Evolutionary conservation across 1,140 invertebrate genomes (phyloP), one percentile per base, ranked within the genome.

Genomic region (Scaptodrosophila lebanonensis): DNA sequence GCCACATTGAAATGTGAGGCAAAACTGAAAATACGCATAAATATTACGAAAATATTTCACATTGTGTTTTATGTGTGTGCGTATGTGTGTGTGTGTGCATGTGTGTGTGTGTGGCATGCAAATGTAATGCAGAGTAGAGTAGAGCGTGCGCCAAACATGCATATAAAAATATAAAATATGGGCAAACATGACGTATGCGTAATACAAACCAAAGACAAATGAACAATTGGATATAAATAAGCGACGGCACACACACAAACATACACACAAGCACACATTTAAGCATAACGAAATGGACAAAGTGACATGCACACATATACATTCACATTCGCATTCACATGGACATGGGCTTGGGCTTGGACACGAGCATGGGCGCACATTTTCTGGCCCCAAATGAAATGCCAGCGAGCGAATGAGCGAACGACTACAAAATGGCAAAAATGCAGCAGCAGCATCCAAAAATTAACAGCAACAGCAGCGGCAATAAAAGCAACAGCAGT

Each of bases 211-310:
- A 82, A 82, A 82, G 75, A 70, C 75, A 82, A 82, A 82, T 82
- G 75, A 82, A 82, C 75, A 82, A 82, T 82, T 82, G 75, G 75
- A 70, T 82, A 82, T 82, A 82, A 82, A 82, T 82, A 82, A 82
- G 75, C 73, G 69, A 65, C 56, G 56, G 35, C 44, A 32, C 58
- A 33, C 45, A 17, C 36, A 54, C 47, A 44, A 40, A 59, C 36
- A 60, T 12, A 36, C 50, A 44, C 22, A 66, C 8, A n/a, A 22
- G 45, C 25, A 49, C n/a, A 8, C 45, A 29, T n/a, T n/a, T 33
- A 36, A 3, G 4, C 13, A 13, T 18, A 22, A 25, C 25, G 35
- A 42, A 27, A 40, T 62, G 63, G n/a, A n/a, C 43, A 49, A 57
- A 63, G 52, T 66, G 62, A 59, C 56, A 36, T 44, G 38, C 44